Evolutionary conservation across 2,113 vertebrate genomes (phyloP).

Genomic region (Lagopus muta): DNA sequence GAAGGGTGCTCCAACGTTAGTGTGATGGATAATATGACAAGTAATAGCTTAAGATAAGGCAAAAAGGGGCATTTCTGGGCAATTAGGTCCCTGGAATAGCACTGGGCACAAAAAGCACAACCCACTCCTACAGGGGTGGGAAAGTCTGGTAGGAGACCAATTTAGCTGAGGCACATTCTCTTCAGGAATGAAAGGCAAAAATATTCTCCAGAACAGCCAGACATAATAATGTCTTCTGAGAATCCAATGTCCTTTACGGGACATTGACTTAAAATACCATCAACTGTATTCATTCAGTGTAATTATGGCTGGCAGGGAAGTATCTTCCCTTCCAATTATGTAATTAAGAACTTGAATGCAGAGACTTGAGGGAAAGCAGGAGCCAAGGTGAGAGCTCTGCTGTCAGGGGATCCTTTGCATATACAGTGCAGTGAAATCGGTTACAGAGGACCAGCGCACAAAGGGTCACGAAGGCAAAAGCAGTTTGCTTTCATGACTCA

Average conservation of each 20-base stretch:
- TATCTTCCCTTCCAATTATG: background rate
- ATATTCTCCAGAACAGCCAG: background rate
- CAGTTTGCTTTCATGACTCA: background rate
- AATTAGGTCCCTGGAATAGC: background rate
- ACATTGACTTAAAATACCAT: background rate
- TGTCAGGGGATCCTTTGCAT: background rate
- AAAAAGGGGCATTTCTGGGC: background rate
- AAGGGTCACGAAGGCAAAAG: background rate
- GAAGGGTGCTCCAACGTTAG: background rate
- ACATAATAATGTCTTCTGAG: background rate
- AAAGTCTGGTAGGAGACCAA: background rate
- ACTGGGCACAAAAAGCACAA: background rate
- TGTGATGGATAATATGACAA: background rate
- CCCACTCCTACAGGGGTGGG: background rate
- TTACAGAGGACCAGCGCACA: background rate
- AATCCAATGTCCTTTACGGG: accelerated
- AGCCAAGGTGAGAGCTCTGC: background rate
- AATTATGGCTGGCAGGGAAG: background rate
- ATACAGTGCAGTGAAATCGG: background rate
- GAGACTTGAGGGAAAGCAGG: background rate
- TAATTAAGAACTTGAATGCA: background rate
- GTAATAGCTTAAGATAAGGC: background rate
- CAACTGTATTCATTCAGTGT: background rate
- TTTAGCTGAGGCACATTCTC: background rate
- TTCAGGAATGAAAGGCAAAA: background rate